Base-by-base conservation (phyloP, 2,797 vertebrate species). In the Danio aesculapii region DNA sequence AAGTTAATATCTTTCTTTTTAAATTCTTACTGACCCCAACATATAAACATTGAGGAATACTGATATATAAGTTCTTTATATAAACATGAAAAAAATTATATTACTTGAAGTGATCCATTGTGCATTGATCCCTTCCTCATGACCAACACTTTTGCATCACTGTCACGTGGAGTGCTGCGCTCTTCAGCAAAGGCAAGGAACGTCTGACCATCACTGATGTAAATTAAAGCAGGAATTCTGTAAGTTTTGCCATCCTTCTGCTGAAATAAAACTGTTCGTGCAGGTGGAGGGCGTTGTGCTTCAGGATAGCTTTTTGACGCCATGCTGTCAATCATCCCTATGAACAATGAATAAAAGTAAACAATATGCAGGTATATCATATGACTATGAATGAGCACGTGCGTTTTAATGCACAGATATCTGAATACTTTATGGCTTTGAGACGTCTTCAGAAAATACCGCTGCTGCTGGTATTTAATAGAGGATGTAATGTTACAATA, bases 111-210 rank as follows among this genome's bases (percentile, higher is more conserved):
- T 0, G 88, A 88, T 53, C 86, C 89, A 46, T 92, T 90, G 0
- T 88, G 88, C 52, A 85, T 6, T 41, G 72, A 57, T 21, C 97
- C 96, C 83, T 92, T 94, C 78, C 95, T 95, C 94, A 97, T 92
- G 30, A 98, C 97, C 79, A 98, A 90, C 46, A 91, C 64, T 84
- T 95, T 90, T 16, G 96, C 94, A 6, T 97, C 93, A 6, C 88
- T 81, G 49, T 98, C 97, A 69, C 0, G 59, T 9, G 86, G 0
- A 0, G 96, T 92, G 16, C 92, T 91, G 59, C 97, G 95, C 55
- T 95, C 95, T 89, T 99, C 97, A 1, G 96, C 96, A 64, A 99
- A 97, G 82, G 97, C 97, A 73, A 99, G 94, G 89, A 96, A 95
- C 12, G 93, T 94, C 71, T 74, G 85, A 2, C 83, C 44, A 12